Evolutionary conservation across 2,888 invertebrate species (phyloP).

Genomic region (Crossocerus cetratus): DNA sequence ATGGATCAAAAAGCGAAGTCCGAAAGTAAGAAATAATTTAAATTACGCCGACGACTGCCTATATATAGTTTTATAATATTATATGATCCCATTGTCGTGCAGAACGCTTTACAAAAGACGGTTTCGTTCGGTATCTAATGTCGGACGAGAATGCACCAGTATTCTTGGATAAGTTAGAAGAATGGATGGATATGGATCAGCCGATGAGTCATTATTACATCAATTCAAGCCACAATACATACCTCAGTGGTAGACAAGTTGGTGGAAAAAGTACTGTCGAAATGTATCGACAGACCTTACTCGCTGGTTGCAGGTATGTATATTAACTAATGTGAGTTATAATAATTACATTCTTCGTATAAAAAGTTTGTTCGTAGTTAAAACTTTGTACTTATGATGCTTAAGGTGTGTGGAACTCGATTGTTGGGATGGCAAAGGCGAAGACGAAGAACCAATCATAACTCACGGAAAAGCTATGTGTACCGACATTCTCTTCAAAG

Average conservation of each 20-base stretch:
- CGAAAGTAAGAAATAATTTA: slow-evolving; percentile 73
- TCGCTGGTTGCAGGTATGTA: slow-evolving; percentile 74
- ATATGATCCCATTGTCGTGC: neutral
- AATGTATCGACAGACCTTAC: slow-evolving; percentile 79
- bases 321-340: neutral
- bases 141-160: slow-evolving; percentile 86
- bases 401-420: slow-evolving; percentile 84
- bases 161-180: slow-evolving; percentile 82
- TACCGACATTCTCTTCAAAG: slow-evolving; percentile 82
- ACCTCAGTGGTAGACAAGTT: slow-evolving; percentile 82
- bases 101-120: slow-evolving; percentile 80
- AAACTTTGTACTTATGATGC: neutral
- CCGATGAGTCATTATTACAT: slow-evolving; percentile 85
- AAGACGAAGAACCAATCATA: slow-evolving; percentile 85
- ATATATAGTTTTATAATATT: neutral
- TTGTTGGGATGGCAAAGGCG: slow-evolving; percentile 84
- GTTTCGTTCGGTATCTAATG: slow-evolving; percentile 84
- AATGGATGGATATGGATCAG: slow-evolving; percentile 85
- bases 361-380: too few relatives aligned
- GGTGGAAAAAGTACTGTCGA: slow-evolving; percentile 85
- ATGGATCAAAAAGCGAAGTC: slow-evolving; percentile 76
- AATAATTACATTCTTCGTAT: too few relatives aligned
- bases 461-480: slow-evolving; percentile 88
- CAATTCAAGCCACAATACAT: slow-evolving; percentile 83
- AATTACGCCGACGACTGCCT: neutral